Conservation (phyloP, 2,888 invertebrate species). For the Nipponacmea schrenckii region DNA sequence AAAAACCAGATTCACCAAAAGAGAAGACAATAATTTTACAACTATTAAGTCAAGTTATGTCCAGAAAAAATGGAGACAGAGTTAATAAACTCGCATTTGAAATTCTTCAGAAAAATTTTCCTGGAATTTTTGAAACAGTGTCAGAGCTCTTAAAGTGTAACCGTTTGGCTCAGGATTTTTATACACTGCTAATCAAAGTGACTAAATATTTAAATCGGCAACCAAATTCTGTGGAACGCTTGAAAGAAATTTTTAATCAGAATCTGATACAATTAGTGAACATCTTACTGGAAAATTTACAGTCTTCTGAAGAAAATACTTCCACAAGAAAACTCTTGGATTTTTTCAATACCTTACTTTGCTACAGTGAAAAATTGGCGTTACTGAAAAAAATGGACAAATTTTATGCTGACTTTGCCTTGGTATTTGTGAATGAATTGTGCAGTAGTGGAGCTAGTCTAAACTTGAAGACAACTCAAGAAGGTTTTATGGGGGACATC, state of each 20-base stretch:
- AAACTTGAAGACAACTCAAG: neutral
- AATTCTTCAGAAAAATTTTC: neutral
- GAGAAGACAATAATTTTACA: neutral
- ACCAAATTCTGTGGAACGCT: neutral
- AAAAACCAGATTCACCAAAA: too few relatives aligned
- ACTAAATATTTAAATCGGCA: neutral
- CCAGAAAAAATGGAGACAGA: neutral
- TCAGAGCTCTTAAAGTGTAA: too few relatives aligned
- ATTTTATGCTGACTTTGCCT: neutral
- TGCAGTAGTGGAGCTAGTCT: neutral
- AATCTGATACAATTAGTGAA: too few relatives aligned
- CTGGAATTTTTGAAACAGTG: neutral
- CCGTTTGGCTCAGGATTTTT: neutral
- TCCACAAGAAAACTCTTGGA: conserved; percentile 12
- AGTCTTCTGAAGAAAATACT: neutral
- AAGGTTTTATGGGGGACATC: neutral
- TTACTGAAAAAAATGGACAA: neutral
- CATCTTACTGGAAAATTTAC: too few relatives aligned
- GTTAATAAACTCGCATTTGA: neutral
- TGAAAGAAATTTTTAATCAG: neutral
- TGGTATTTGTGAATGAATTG: neutral
- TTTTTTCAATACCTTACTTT: conserved; percentile 12
- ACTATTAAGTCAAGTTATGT: neutral
- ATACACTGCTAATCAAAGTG: neutral
- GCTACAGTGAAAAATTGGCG: neutral